phyloP scores from a whole-genome alignment of 2,888 invertebrate species.

The Pasiphila rectangulata region DNA sequence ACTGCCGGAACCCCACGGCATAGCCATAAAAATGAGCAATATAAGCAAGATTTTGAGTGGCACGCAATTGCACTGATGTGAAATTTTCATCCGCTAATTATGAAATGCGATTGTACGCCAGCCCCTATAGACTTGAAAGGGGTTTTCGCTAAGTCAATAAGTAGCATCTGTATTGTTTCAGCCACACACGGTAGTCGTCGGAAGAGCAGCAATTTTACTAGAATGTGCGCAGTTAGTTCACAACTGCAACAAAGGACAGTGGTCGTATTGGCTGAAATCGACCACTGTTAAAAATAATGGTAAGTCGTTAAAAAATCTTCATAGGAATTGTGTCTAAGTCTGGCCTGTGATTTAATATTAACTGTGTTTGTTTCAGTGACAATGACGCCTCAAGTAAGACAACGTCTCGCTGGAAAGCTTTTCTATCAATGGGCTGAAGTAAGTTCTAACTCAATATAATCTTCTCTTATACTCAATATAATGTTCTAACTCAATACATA shows the following conservation, averaged over 20 bases:
- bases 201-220: conserved; percentile 93
- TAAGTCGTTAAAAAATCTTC: conserved; percentile 34
- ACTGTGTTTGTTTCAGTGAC: conserved; percentile 49
- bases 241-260: conserved; percentile 98
- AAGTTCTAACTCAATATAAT: conserved; percentile 40
- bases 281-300: conserved; percentile 76
- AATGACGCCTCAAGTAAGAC: conserved; percentile 66
- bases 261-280: conserved; percentile 99
- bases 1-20: too few species aligned
- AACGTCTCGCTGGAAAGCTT: conserved; percentile 95
- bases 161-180: too few species aligned
- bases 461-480: too few species aligned
- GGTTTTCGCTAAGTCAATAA: too few species aligned
- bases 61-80: too few species aligned
- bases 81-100: too few species aligned
- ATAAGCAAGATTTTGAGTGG: too few species aligned
- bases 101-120: too few species aligned
- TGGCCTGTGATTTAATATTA: background rate
- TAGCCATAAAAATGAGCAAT: too few species aligned
- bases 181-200: conserved; percentile 96
- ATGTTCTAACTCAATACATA: too few species aligned
- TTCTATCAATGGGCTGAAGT: conserved; percentile 99
- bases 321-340: background rate
- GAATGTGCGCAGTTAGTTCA: conserved; percentile 99
- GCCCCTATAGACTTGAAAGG: too few species aligned